Base-by-base conservation (phyloP, 2,888 invertebrate genomes). In the Tricholauxania praeusta region DNA sequence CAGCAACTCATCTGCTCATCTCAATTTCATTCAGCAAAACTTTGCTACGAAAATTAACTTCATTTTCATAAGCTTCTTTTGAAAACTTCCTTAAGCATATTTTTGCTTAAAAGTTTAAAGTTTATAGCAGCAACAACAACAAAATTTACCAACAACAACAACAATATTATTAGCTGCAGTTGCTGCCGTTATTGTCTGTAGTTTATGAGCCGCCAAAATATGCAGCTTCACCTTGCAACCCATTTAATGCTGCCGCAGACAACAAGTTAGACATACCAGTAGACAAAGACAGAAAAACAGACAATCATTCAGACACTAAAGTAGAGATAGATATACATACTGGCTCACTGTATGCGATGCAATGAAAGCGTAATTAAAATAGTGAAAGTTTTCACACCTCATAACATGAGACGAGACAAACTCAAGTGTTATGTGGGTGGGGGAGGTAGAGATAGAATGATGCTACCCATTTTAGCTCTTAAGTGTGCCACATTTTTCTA, bases 51-150 rank as follows among this genome's bases (percentile, higher is more conserved):
- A 39, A 47, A 15, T 4, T 28, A 71, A 48, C 19, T 5, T 15
- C 4, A 65, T 5, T 72, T 62, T 52, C 51, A 55, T 10, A 15
- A 59, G 22, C 22, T 8, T 68, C 32, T 81, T 82, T n/a, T 75
- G 81, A 81, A 79, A 82, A 78, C 77, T 80, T 81, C 78, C 79
- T 78, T 75, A 77, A 65, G 74, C 80, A 77, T 66, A 65, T 49
- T 82, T 82, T 82, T 82, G 82, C 82, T 82, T 82, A 80, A 79
- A 82, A 82, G 82, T 82, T 82, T 77, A 52, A 67, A 39, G 19
- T 8, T 39, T 49, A 57, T 19, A 53, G 39, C 71, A 52, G 62
- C 70, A 65, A 57, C 22, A n/a, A 60, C 39, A 72, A 3, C 48
- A 22, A 14, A 28, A 28, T 28, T 4, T 68, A 70, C 55, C 57